These are phyloP conservation scores for Drosophila cardini DNA, from an alignment of 1,140 invertebrate genomes.

Conservation along the genomic window DNA sequence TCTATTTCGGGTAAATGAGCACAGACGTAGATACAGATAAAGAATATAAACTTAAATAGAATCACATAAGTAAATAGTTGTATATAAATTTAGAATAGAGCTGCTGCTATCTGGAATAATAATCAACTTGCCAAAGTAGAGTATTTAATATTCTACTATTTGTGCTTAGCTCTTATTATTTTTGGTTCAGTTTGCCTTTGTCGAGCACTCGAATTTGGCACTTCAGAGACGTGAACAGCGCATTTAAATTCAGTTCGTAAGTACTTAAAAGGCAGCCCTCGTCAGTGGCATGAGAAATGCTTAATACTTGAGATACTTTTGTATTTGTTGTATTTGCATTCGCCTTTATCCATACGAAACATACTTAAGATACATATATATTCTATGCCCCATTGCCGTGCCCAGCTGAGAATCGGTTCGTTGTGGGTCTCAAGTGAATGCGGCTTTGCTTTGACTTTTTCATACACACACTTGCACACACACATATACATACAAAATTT, in stretches of 20 bases:
- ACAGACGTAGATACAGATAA: not conserved
- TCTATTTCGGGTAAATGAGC: conserved; percentile 3
- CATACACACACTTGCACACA: conserved; percentile 1
- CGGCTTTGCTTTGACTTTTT: conserved; percentile 50
- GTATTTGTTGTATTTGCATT: conserved; percentile 66
- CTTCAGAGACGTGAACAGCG: conserved; percentile 56
- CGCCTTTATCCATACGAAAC: conserved; percentile 33
- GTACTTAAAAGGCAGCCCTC: conserved; percentile 51
- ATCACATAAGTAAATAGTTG: not conserved
- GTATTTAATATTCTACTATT: not conserved
- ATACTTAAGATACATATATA: conserved; percentile 17
- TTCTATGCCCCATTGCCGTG: conserved; percentile 40
- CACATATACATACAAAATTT: conserved; percentile 24
- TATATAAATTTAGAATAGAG: not conserved
- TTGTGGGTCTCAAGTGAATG: conserved; percentile 51
- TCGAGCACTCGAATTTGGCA: conserved; percentile 52
- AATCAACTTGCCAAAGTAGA: not conserved
- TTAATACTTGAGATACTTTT: conserved; percentile 75
- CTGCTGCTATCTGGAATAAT: not conserved
- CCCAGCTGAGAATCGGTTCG: conserved; percentile 16
- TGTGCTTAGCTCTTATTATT: not conserved
- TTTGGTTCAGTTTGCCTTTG: conserved; percentile 23
- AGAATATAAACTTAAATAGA: not conserved
- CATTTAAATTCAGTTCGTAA: conserved; percentile 75
- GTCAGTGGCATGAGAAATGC: conserved; percentile 64